Evolutionary conservation across 2,797 vertebrate species (phyloP).

Genomic region (Squalus acanthias): DNA sequence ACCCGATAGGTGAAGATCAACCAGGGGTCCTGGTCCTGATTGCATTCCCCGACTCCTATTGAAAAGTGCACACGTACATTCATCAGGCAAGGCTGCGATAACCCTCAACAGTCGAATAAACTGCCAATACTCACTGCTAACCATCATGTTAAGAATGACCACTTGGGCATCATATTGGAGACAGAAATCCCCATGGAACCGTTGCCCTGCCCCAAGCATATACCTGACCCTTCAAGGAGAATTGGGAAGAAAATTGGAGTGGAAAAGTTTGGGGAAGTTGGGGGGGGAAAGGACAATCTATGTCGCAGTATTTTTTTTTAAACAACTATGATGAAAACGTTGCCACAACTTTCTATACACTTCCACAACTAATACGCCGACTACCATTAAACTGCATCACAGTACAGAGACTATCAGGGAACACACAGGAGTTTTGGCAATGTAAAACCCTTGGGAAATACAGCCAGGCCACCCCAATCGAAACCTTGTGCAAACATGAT

Average conservation of each 20-base stretch:
- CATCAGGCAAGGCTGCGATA: not conserved
- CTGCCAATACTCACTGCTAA: not conserved
- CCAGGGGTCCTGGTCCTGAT: not conserved
- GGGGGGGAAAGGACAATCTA: not conserved
- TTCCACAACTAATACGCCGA: not conserved
- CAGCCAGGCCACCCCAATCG: not conserved
- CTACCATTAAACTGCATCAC: not conserved
- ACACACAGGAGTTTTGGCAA: not conserved
- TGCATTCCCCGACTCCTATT: not conserved
- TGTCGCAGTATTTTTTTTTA: not conserved
- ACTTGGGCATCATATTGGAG: not conserved
- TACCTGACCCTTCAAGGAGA: not conserved
- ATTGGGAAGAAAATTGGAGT: not conserved
- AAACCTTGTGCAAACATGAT: not conserved
- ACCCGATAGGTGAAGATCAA: not conserved
- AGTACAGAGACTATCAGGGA: not conserved
- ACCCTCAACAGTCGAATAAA: not conserved
- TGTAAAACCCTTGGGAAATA: not conserved
- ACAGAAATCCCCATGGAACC: not conserved
- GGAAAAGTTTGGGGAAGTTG: not conserved
- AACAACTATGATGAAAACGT: not conserved
- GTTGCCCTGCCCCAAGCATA: not conserved
- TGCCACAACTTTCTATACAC: not conserved
- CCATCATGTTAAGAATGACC: not conserved
- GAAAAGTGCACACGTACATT: not conserved